phyloP scores from a whole-genome alignment of 2,113 vertebrate species.

The Mustelus asterias region DNA sequence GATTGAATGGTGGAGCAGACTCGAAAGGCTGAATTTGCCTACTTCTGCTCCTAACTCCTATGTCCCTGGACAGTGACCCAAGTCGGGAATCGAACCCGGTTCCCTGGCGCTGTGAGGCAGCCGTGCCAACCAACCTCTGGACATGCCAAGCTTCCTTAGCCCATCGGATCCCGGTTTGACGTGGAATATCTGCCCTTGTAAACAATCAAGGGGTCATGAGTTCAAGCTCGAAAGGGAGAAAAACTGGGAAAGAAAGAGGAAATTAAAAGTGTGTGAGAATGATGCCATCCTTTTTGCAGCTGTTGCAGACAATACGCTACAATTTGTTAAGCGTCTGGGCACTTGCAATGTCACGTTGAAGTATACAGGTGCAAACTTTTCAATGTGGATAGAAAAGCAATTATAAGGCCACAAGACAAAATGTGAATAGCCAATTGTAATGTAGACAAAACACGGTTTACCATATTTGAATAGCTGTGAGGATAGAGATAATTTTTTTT shows the following conservation, averaged over 20 bases:
- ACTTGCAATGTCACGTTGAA: neutral
- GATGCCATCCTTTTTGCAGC: neutral
- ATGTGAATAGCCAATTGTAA: slow-evolving; percentile 14
- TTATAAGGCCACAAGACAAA: neutral
- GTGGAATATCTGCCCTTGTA: too few relatives aligned
- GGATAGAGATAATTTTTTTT: slow-evolving; percentile 10
- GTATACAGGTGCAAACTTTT: neutral
- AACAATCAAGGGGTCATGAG: neutral
- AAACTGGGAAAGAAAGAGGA: neutral
- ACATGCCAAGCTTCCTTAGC: too few relatives aligned
- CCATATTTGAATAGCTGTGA: neutral
- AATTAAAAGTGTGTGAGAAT: neutral
- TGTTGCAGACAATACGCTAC: too few relatives aligned
- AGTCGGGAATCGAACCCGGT: too few relatives aligned
- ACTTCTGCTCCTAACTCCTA: too few relatives aligned
- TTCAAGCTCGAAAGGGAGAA: neutral
- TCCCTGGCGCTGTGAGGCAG: too few relatives aligned
- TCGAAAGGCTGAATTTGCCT: too few relatives aligned
- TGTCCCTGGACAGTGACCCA: too few relatives aligned
- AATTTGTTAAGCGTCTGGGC: neutral
- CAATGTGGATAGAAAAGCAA: neutral
- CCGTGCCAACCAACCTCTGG: too few relatives aligned
- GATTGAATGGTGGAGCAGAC: too few relatives aligned
- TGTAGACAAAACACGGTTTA: neutral
- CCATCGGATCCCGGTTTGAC: too few relatives aligned